A percentile compares a stretch with the other conserved stretches of the same genome.
Conservation (phyloP, 2,888 invertebrate genomes). For the Shargacucullia verbasci region DNA sequence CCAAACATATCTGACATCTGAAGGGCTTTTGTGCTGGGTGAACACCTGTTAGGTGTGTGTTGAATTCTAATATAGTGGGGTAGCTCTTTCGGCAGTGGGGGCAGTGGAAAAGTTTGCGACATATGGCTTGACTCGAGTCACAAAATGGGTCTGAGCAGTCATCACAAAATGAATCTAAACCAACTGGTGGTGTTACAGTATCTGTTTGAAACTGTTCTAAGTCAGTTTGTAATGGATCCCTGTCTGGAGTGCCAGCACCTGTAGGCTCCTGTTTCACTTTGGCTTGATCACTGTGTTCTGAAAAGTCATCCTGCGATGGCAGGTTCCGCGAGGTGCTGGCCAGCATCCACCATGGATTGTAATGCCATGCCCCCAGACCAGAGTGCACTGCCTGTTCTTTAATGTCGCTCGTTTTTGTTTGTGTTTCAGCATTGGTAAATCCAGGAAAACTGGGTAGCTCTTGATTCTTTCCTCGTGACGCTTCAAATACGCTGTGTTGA, state of each 20-base stretch:
- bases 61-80: constrained; percentile 86
- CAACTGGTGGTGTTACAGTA: constrained; percentile 80
- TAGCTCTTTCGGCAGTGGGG: constrained; percentile 89
- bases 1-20: constrained; percentile 87
- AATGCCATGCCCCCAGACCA: constrained; percentile 85
- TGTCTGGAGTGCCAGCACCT: constrained; percentile 81
- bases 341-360: constrained; percentile 89
- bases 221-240: constrained; percentile 79
- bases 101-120: constrained; percentile 87
- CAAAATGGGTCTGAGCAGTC: constrained; percentile 88
- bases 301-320: constrained; percentile 83
- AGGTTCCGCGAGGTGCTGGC: constrained; percentile 85
- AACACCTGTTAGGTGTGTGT: constrained; percentile 86
- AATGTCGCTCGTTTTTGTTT: constrained; percentile 84
- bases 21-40: constrained; percentile 88
- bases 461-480: constrained; percentile 80
- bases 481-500: constrained; percentile 86
- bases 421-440: constrained; percentile 87
- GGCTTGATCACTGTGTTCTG: constrained; percentile 81
- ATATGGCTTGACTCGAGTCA: constrained; percentile 82
- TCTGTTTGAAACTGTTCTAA: constrained; percentile 77
- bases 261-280: constrained; percentile 85
- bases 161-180: constrained; percentile 85
- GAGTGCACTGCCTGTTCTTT: constrained; percentile 80
- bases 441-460: constrained; percentile 86